These are phyloP conservation scores for Zaprionus vittiger DNA, from an alignment of 1,140 invertebrate species.

Conservation along the genomic window DNA sequence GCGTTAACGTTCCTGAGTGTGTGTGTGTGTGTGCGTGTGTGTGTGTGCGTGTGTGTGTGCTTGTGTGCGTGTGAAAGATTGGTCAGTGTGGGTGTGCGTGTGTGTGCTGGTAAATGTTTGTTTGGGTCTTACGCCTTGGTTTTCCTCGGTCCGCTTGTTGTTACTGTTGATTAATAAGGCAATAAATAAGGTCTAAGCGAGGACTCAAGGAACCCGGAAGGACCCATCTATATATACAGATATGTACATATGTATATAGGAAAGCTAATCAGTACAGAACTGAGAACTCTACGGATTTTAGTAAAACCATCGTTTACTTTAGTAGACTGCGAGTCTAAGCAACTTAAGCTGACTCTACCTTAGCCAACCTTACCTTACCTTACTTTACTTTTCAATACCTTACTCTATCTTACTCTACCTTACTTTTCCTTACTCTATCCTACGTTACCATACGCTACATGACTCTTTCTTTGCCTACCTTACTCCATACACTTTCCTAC, in stretches of 20 bases:
- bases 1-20: neutral
- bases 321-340: neutral
- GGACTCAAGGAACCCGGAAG: slow-evolving; percentile 1
- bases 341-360: neutral
- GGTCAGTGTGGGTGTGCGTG: too few species aligned
- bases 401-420: too few species aligned
- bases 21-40: neutral
- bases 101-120: slow-evolving; percentile 7
- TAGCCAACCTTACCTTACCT: too few species aligned
- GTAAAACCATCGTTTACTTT: neutral
- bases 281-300: neutral
- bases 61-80: neutral
- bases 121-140: slow-evolving; percentile 1
- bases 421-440: too few species aligned
- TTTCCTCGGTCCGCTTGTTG: neutral
- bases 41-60: too few species aligned
- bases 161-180: slow-evolving; percentile 9
- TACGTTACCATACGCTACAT: too few species aligned
- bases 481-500: too few species aligned
- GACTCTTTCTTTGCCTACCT: too few species aligned
- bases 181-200: slow-evolving; percentile 1
- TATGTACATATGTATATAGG: neutral
- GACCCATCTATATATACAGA: neutral
- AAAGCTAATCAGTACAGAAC: neutral
- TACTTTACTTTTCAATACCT: too few species aligned